Conservation (phyloP, 1,140 invertebrate species). For the Micrasema longulum region DNA sequence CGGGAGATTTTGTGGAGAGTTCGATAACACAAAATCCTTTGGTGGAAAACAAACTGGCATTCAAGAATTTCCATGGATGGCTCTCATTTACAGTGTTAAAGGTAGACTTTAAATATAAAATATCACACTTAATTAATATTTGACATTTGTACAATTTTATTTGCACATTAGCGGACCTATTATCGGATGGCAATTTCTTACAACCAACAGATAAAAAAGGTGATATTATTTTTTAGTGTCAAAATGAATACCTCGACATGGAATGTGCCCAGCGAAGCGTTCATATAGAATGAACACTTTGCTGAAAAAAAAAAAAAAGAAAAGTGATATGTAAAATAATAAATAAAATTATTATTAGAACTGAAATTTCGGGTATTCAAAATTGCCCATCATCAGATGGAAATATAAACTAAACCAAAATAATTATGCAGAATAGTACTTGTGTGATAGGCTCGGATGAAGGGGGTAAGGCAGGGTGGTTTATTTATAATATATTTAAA, state of each 20-base stretch:
- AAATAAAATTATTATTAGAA: no score
- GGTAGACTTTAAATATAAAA: no score
- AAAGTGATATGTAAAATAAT: no score
- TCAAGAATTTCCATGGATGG: constrained; percentile 69
- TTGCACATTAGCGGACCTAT: no score
- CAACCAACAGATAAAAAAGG: not conserved
- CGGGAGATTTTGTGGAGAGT: constrained; percentile 56
- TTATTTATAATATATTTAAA: no score
- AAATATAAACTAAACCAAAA: no score
- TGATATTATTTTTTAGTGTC: not conserved
- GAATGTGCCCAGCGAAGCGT: not conserved
- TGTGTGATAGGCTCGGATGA: no score
- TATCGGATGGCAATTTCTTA: no score
- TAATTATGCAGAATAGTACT: no score
- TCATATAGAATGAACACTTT: not conserved
- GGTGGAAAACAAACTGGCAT: constrained; percentile 63
- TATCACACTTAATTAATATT: no score
- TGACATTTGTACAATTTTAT: no score
- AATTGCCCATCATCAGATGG: not conserved
- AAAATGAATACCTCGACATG: not conserved
- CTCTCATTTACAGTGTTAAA: constrained; percentile 57
- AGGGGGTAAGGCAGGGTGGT: no score
- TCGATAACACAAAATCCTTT: constrained; percentile 58
- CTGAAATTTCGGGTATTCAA: not conserved
- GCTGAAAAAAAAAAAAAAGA: not conserved